Evolutionary conservation across 2,113 vertebrate genomes (phyloP).

Genomic region (Pagrus major): DNA sequence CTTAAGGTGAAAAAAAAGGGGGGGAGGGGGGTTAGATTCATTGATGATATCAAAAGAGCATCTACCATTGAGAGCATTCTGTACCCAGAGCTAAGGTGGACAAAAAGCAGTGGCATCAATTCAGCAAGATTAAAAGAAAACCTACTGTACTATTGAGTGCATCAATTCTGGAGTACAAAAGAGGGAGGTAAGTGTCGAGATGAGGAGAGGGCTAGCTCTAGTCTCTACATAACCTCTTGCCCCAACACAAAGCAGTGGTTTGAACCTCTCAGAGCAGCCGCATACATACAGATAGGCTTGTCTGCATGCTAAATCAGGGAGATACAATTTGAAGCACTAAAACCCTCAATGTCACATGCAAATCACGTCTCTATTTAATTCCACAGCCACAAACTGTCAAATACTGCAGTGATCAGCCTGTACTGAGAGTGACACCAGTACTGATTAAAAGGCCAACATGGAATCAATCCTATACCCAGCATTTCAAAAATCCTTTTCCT

Average conservation of each 20-base stretch:
- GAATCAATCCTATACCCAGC: slow-evolving; percentile 28
- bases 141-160: slow-evolving; percentile 77
- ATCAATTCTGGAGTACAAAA: slow-evolving; percentile 78
- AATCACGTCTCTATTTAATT: slow-evolving; percentile 82
- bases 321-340: slow-evolving; percentile 71
- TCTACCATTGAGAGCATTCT: slow-evolving; percentile 66
- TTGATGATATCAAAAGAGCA: slow-evolving; percentile 78
- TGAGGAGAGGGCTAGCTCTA: slow-evolving; percentile 74
- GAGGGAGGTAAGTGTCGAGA: slow-evolving; percentile 78
- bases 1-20: slow-evolving; percentile 45
- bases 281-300: slow-evolving; percentile 65
- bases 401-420: slow-evolving; percentile 72
- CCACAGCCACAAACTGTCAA: slow-evolving; percentile 75
- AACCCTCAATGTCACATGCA: slow-evolving; percentile 81
- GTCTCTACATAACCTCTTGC: slow-evolving; percentile 81
- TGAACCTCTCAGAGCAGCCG: slow-evolving; percentile 71
- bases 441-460: slow-evolving; percentile 79
- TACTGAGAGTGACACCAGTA: slow-evolving; percentile 61
- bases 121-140: slow-evolving; percentile 81
- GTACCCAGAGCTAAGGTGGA: slow-evolving; percentile 62
- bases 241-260: slow-evolving; percentile 75
- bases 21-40: slow-evolving; percentile 39
- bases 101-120: slow-evolving; percentile 80
- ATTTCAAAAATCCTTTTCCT: slow-evolving; percentile 37
- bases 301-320: slow-evolving; percentile 77